Conservation (phyloP, 1,140 invertebrate species). For the Drosophila azteca region DNA sequence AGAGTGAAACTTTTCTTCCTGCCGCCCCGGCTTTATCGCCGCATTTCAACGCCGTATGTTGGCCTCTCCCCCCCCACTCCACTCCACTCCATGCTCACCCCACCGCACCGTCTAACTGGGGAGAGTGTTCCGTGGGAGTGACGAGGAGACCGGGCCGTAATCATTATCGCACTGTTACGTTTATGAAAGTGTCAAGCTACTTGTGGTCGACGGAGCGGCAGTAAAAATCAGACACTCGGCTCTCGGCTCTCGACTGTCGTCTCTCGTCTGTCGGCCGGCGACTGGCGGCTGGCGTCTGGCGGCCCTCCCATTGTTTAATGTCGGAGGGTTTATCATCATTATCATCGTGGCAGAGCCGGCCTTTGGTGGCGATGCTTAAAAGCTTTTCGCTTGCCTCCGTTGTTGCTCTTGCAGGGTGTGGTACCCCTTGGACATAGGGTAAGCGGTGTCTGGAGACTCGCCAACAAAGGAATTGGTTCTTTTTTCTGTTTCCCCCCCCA, state of each 20-base stretch:
- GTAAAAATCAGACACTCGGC: slow-evolving; percentile 72
- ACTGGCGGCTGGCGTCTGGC: slow-evolving; percentile 1
- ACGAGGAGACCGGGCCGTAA: slow-evolving; percentile 53
- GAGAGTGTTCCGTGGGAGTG: slow-evolving; percentile 7
- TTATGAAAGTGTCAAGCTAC: slow-evolving; percentile 82
- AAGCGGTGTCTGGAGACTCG: slow-evolving; percentile 10
- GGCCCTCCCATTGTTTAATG: slow-evolving; percentile 74
- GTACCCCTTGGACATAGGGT: slow-evolving; percentile 16
- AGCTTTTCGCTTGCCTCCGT: slow-evolving; percentile 44
- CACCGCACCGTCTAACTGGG: slow-evolving; percentile 25
- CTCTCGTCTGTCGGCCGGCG: slow-evolving; percentile 17
- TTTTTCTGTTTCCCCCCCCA: no score
- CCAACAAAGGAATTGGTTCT: not conserved
- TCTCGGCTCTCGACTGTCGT: not conserved
- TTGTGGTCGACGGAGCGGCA: slow-evolving; percentile 74
- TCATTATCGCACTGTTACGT: slow-evolving; percentile 82
- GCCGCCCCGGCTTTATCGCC: slow-evolving; percentile 59
- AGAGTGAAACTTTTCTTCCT: slow-evolving; percentile 69
- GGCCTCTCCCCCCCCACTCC: slow-evolving; percentile 26
- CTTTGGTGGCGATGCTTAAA: slow-evolving; percentile 26
- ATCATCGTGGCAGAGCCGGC: slow-evolving; percentile 41
- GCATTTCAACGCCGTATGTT: slow-evolving; percentile 77
- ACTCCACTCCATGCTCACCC: not conserved
- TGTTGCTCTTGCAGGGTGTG: slow-evolving; percentile 11
- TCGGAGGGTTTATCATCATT: slow-evolving; percentile 72